A percentile compares a stretch with the other conserved stretches of the same genome.
Conservation (phyloP, 2,888 invertebrate genomes). For the Muscina levida region DNA sequence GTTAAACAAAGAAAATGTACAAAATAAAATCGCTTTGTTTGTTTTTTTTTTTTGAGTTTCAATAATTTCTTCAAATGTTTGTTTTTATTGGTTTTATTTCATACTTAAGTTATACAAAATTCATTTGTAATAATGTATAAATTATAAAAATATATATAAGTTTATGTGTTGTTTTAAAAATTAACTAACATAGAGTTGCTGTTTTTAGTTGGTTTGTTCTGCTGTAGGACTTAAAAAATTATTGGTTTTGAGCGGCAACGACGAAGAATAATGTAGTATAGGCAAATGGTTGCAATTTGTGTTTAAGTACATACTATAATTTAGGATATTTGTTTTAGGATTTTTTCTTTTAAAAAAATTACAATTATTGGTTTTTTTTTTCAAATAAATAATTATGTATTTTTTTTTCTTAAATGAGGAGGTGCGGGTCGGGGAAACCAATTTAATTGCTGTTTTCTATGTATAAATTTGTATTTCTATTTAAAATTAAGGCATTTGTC, state of each 20-base stretch:
- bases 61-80: conserved; percentile 39
- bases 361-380: not conserved
- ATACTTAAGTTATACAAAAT: conserved; percentile 39
- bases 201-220: conserved; percentile 7
- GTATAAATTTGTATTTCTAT: conserved; percentile 1
- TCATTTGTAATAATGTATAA: conserved; percentile 49
- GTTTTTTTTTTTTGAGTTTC: conserved; percentile 22
- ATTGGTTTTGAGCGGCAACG: no score
- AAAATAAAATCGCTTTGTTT: conserved; percentile 42
- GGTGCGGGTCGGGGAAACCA: no score
- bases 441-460: not conserved
- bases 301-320: conserved; percentile 56
- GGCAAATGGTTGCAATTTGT: no score
- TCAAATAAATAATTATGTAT: not conserved
- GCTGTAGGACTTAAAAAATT: not conserved
- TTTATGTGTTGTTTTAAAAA: conserved; percentile 62
- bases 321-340: no score
- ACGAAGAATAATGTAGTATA: no score
- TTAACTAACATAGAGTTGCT: conserved; percentile 41
- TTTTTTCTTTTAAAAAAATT: conserved; percentile 10
- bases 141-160: conserved; percentile 44
- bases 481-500: conserved; percentile 21
- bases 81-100: not conserved
- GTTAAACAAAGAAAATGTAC: conserved; percentile 53
- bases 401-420: not conserved